phyloP scores from a whole-genome alignment of 2,797 vertebrate genomes.

The Eulemur rubriventer region DNA sequence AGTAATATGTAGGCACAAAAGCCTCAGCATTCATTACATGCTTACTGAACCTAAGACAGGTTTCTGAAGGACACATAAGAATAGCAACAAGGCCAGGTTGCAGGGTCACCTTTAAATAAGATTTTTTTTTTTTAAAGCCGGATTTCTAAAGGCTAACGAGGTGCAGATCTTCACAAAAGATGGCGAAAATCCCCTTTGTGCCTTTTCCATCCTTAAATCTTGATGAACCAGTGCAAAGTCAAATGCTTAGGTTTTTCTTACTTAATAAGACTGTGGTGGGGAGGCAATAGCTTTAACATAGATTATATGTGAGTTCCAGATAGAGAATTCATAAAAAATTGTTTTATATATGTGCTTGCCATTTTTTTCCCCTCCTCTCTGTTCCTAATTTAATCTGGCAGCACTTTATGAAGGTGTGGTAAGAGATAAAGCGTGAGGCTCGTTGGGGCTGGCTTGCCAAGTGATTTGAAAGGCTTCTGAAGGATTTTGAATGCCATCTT shows the following conservation, averaged over 20 bases:
- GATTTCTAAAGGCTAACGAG: neutral
- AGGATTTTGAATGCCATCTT: constrained; percentile 23
- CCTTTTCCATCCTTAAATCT: neutral
- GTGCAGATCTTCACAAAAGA: neutral
- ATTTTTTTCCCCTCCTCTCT: neutral
- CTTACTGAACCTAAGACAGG: neutral
- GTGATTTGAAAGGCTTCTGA: constrained; percentile 53
- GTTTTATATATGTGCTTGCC: neutral
- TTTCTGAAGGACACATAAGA: neutral
- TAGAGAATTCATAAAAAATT: neutral
- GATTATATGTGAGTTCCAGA: neutral
- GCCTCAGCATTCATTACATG: neutral
- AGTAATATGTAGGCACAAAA: neutral
- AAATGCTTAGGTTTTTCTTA: neutral
- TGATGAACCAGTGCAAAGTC: neutral
- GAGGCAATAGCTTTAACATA: neutral
- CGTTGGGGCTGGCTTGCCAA: constrained; percentile 41
- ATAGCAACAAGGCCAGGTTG: neutral
- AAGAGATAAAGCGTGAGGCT: neutral
- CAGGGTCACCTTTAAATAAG: neutral
- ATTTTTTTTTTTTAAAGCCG: neutral
- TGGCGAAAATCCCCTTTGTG: neutral
- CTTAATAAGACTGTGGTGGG: neutral
- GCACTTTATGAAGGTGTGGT: neutral
- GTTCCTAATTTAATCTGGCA: neutral